Conservation (phyloP, 2,888 invertebrate genomes). For the Anarsia innoxiella region DNA sequence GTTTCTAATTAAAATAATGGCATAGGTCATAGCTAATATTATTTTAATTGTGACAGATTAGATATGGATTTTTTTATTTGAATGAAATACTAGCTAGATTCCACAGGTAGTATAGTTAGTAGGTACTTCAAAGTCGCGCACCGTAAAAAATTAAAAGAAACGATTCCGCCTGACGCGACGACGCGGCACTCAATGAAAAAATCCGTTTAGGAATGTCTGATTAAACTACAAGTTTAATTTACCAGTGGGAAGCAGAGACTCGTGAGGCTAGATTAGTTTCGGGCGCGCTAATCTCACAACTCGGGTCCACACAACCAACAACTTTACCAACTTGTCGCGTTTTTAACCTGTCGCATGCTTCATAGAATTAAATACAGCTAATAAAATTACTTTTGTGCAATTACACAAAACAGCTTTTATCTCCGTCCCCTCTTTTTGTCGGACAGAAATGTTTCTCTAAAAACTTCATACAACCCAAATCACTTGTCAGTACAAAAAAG, state of each 20-base stretch:
- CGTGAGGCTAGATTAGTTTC: conserved; percentile 65
- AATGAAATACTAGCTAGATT: background rate
- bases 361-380: conserved; percentile 14
- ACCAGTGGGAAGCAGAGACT: conserved; percentile 31
- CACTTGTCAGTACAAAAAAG: conserved; percentile 14
- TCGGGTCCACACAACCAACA: too few relatives aligned
- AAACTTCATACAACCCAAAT: conserved; percentile 13
- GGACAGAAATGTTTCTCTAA: conserved; percentile 5
- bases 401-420: conserved; percentile 10
- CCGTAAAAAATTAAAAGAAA: conserved; percentile 42
- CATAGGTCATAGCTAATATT: too few relatives aligned
- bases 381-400: conserved; percentile 10
- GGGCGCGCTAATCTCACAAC: conserved; percentile 52
- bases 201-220: conserved; percentile 60
- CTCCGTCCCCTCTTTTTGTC: conserved; percentile 6
- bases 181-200: conserved; percentile 43
- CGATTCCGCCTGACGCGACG: conserved; percentile 28
- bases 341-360: conserved; percentile 25
- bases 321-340: conserved; percentile 34
- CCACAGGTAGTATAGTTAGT: conserved; percentile 25
- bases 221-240: conserved; percentile 57
- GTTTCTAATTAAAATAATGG: conserved; percentile 9
- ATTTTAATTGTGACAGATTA: conserved; percentile 22
- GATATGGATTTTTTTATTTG: too few relatives aligned
- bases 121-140: conserved; percentile 9